phyloP scores from a whole-genome alignment of 2,888 invertebrate species.

The Leistus spinibarbis region DNA sequence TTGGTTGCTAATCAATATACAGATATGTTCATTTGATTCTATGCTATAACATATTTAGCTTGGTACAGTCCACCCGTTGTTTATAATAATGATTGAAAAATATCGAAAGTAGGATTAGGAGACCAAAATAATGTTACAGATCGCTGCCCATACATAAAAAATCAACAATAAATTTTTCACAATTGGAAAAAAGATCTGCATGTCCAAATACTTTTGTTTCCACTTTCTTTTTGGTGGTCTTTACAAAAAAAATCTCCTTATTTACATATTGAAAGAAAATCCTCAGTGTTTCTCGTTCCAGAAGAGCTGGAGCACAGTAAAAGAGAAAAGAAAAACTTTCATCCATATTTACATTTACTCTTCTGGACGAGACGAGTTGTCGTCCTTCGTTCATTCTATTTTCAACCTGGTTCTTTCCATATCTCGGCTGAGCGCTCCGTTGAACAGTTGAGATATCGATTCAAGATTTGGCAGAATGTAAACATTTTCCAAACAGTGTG shows the following conservation, averaged over 20 bases:
- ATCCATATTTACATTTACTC: constrained; percentile 25
- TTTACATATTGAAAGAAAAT: background rate
- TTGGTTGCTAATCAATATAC: background rate
- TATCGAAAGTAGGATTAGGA: too few species aligned
- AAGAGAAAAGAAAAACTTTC: background rate
- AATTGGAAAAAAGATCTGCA: background rate
- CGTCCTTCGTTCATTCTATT: constrained; percentile 1
- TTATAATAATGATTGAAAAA: too few species aligned
- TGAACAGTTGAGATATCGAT: constrained; percentile 9
- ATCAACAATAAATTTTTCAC: background rate
- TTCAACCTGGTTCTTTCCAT: constrained; percentile 5
- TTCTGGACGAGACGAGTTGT: background rate
- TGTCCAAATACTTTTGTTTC: background rate
- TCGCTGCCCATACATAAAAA: background rate
- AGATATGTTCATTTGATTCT: background rate
- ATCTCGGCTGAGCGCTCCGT: background rate
- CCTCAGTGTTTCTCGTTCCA: background rate
- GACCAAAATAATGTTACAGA: too few species aligned
- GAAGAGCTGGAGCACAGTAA: background rate
- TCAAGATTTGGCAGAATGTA: constrained; percentile 14
- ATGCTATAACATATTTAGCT: too few species aligned
- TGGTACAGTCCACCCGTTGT: too few species aligned
- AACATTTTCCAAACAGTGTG: constrained; percentile 2
- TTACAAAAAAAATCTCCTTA: background rate
- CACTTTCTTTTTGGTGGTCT: background rate